Percentiles rank a stretch among this genome's conserved stretches.
Conservation (phyloP, 2,113 vertebrate species). For the Empidonax traillii region DNA sequence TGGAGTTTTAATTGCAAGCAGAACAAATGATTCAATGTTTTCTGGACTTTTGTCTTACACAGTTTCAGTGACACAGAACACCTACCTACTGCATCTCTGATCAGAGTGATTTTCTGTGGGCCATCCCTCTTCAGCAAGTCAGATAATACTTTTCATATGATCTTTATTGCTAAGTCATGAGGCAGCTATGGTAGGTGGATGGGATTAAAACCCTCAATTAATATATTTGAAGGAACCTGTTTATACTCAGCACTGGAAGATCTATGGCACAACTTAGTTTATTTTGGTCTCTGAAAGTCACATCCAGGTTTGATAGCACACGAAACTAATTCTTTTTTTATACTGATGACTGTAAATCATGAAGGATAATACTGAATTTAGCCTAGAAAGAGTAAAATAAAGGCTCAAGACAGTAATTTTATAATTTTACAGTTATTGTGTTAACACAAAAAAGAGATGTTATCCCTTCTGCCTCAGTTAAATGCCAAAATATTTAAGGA, state of each 20-base stretch:
- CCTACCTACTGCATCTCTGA: neutral
- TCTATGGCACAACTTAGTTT: neutral
- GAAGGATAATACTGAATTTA: neutral
- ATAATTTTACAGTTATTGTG: neutral
- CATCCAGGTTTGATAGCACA: neutral
- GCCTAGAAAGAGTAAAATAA: neutral
- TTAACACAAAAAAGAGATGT: neutral
- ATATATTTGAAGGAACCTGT: neutral
- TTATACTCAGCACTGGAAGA: neutral
- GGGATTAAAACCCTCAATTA: neutral
- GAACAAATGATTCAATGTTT: neutral
- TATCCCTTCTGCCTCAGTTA: neutral
- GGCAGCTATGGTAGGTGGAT: neutral
- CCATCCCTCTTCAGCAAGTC: neutral
- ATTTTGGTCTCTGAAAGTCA: neutral
- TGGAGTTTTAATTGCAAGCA: neutral
- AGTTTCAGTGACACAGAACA: neutral
- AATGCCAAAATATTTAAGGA: neutral
- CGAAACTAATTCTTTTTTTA: neutral
- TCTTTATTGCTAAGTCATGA: neutral
- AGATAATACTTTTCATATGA: neutral
- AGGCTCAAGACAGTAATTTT: neutral
- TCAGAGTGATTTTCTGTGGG: neutral
- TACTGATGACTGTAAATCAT: neutral
- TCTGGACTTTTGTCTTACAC: neutral